These are phyloP conservation scores for Tetragnatha montana DNA, from an alignment of 2,888 invertebrate genomes.

Conservation along the genomic window DNA sequence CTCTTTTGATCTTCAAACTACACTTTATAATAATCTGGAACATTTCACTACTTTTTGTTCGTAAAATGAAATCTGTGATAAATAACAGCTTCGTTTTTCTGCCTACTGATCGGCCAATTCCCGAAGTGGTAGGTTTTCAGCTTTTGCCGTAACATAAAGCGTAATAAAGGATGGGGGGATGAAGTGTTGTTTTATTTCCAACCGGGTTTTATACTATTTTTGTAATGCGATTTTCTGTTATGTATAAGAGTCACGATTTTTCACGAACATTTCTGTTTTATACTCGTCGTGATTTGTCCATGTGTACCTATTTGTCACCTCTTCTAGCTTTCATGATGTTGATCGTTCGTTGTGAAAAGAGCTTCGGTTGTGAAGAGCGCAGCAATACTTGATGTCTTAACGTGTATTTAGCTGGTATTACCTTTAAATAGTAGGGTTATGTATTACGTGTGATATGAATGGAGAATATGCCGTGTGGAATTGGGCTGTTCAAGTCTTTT, in stretches of 20 bases:
- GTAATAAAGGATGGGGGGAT: not conserved
- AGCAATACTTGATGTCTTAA: not conserved
- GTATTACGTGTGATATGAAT: too few relatives aligned
- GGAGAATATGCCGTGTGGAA: too few relatives aligned
- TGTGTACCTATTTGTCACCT: not conserved
- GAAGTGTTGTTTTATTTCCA: not conserved
- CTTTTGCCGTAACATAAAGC: too few relatives aligned
- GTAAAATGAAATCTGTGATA: too few relatives aligned
- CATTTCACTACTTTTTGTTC: too few relatives aligned
- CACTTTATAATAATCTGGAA: too few relatives aligned
- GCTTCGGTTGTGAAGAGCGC: conserved; percentile 8
- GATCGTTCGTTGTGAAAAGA: conserved; percentile 1
- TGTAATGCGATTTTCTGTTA: not conserved
- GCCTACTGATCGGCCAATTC: too few relatives aligned
- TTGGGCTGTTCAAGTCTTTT: too few relatives aligned
- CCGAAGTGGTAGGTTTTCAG: too few relatives aligned
- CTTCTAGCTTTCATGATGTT: not conserved
- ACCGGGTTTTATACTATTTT: not conserved
- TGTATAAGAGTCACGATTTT: conserved; percentile 19
- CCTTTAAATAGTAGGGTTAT: not conserved
- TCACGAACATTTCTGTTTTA: conserved; percentile 5
- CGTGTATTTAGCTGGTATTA: not conserved
- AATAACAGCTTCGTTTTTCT: too few relatives aligned
- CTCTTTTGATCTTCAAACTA: too few relatives aligned
- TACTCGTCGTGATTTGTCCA: not conserved